Base-by-base conservation (phyloP, 2,888 invertebrate genomes). In the Clunio marinus region DNA sequence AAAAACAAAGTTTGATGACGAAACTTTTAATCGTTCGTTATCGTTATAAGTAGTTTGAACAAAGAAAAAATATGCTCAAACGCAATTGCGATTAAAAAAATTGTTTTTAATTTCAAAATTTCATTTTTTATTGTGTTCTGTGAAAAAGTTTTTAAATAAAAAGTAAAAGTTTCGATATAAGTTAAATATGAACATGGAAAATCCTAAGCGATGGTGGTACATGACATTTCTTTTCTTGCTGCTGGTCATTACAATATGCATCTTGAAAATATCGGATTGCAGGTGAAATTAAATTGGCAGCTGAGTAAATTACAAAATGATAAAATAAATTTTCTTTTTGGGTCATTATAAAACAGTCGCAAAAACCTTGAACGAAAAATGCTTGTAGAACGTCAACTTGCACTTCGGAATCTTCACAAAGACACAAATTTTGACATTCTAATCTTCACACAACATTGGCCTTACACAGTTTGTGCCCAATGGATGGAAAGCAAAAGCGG, bases 371-470 rank as follows among this genome's bases (percentile, higher is more conserved):
- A 66, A 24, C 28, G 66, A 5, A 66, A 66, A 20, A n/a, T 66
- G 20, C 24, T 24, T 2, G 46, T 55, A 1, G 66, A 66, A 22
- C 66, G 66, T 13, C 66, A 66, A 35, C 35, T 66, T 1, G 51
- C 66, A 17, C 35, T 66, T 1, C 13, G 51, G 5, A 55, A 46
- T 32, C 51, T 66, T 24, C 51, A 24, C 7, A 66, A 66, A 66
- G 66, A 66, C 15, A 45, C 20, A 3, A 22, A 17, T 3, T 66
- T 66, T n/a, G 91, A 93, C 75, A 77, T 88, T 51, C 74, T 93
- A 5, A 85, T 93, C 70, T 93, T 89, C 74, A 89, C 90, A 0
- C 91, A 92, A 76, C 83, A 85, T 72, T 93, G 91, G 91, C 91
- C 91, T 0, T 81, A 83, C 45, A 86, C 88, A 0, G 82, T 86